These are phyloP conservation scores for Melanotaenia trifasciata DNA, from an alignment of 2,797 vertebrate species.

Conservation along the genomic window DNA sequence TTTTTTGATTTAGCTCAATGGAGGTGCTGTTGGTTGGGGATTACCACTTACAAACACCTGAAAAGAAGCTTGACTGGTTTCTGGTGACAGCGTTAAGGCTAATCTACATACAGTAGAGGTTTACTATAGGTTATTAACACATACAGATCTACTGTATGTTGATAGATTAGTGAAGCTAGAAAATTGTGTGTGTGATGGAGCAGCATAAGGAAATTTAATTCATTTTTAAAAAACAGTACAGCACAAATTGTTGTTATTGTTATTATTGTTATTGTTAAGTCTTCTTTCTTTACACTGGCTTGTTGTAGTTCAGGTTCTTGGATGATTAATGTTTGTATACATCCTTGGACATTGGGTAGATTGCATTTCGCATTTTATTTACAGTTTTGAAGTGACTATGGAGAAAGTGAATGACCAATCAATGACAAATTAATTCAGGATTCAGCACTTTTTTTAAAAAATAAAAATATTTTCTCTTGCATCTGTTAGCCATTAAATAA, in stretches of 20 bases:
- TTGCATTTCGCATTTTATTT: not conserved
- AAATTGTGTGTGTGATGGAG: no score
- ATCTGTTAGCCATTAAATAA: no score
- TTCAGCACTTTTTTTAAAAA: no score
- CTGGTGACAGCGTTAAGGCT: not conserved
- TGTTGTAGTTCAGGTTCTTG: no score
- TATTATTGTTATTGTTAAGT: no score
- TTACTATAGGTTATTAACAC: slow-evolving; percentile 30
- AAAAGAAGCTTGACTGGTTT: not conserved
- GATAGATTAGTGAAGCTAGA: no score
- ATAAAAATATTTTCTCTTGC: no score
- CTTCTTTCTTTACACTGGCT: no score
- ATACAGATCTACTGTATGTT: not conserved
- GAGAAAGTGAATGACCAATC: not conserved
- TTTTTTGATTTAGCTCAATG: not conserved
- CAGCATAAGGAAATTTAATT: no score
- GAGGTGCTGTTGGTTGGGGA: not conserved
- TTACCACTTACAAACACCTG: not conserved
- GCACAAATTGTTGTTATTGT: no score
- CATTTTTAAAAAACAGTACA: no score
- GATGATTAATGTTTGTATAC: not conserved
- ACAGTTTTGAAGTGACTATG: not conserved
- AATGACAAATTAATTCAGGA: not conserved
- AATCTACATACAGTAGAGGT: not conserved
- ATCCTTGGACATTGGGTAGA: no score